These are phyloP conservation scores for Serinus canaria DNA, from an alignment of 2,113 vertebrate genomes.

Conservation along the genomic window DNA sequence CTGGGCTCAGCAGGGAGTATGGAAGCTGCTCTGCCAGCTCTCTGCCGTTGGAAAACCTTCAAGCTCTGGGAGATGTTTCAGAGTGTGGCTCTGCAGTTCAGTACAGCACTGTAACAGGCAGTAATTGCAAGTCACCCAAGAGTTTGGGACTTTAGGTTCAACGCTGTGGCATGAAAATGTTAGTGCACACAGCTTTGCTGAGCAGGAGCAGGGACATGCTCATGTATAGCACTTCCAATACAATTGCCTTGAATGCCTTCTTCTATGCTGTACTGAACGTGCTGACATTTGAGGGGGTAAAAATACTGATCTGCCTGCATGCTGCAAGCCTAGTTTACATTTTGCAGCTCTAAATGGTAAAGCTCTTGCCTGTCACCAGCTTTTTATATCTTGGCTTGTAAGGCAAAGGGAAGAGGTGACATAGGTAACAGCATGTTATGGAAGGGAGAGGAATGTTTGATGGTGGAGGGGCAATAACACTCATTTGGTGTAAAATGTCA, in stretches of 20 bases:
- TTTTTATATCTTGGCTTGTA: neutral
- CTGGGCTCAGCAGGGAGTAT: neutral
- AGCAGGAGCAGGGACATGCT: neutral
- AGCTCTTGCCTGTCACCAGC: neutral
- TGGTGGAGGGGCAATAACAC: neutral
- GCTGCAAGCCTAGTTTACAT: neutral
- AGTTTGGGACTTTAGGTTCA: neutral
- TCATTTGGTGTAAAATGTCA: neutral
- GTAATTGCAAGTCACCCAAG: neutral
- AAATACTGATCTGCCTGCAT: neutral
- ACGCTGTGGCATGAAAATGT: neutral
- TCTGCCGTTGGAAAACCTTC: slow-evolving; percentile 20
- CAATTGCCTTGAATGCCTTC: neutral
- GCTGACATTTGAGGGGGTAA: neutral
- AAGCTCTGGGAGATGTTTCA: neutral
- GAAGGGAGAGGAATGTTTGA: neutral
- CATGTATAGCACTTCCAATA: neutral
- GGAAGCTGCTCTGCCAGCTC: slow-evolving; percentile 21
- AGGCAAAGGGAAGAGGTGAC: neutral
- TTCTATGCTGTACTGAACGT: rapidly evolving
- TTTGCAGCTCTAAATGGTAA: neutral
- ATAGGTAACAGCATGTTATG: neutral
- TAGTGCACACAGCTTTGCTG: neutral
- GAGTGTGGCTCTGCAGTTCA: neutral
- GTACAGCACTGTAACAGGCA: neutral